Base-by-base conservation (phyloP, 2,888 invertebrate species). In the Rhyacophila evoluta region DNA sequence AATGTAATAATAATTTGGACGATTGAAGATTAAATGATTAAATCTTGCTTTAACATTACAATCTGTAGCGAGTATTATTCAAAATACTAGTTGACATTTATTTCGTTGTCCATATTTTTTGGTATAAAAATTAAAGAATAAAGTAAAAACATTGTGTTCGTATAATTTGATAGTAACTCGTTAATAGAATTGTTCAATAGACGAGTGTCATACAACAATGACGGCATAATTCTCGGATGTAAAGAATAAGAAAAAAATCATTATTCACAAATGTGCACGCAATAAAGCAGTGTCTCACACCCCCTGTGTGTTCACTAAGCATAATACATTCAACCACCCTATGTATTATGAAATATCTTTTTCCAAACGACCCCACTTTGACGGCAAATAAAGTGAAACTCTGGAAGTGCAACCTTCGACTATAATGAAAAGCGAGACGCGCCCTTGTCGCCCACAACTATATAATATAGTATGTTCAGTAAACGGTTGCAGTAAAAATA, bases 311-410 rank as follows among this genome's bases (percentile, higher is more conserved):
- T 19, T 19, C 55, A 55, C 55, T 25, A 55, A 27, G 69, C 73
- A 39, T 38, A 38, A 38, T 71, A 77, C 77, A 74, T 27, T 67
- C 75, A 68, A 68, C 74, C 41, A 41, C 36, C 72, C 80, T 75
- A 79, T 81, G 77, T 81, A 81, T 79, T 81, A 81, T 81, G 81
- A 81, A 79, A 81, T 81, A 81, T 81, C 77, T 77, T 79, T 81
- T 79, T 81, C 78, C 79, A 75, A 81, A 81, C 79, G 79, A 81
- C 79, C 77, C 77, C 74, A 79, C 79, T 77, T 77, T 73, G 81
- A 70, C 76, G 78, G 75, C 76, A 27, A 73, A 72, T 75, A 75
- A 69, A 78, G 78, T 55, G 78, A 70, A 29, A 27, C 74, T 76
- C 39, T 25, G 72, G 72, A 74, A 72, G 78, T 41, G 69, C 75